Percentiles rank a stretch among this genome's conserved stretches.
Conservation (phyloP, 2,113 vertebrate genomes). For the Steatornis caripensis region DNA sequence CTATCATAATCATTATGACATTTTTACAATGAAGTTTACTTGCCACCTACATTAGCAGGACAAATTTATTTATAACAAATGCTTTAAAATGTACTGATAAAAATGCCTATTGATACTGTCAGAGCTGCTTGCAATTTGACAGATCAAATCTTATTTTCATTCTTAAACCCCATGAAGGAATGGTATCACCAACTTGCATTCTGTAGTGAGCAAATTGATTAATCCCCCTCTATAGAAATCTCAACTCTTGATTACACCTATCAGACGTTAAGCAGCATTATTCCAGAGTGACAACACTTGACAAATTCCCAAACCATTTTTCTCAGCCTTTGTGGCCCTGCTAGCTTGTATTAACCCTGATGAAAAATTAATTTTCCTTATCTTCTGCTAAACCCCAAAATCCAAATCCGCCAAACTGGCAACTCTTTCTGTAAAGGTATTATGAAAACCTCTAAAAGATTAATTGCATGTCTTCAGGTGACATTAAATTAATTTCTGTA, state of each 20-base stretch:
- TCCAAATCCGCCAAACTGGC: constrained; percentile 96
- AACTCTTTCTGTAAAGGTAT: constrained; percentile 96
- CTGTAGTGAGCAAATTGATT: constrained; percentile 91
- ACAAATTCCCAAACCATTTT: constrained; percentile 86
- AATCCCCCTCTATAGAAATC: constrained; percentile 94
- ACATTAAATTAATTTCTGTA: constrained; percentile 91
- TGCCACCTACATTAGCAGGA: constrained; percentile 70
- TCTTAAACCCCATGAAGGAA: constrained; percentile 74
- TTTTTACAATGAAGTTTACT: constrained; percentile 56
- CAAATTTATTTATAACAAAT: constrained; percentile 78
- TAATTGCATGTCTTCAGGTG: constrained; percentile 96
- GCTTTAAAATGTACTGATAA: constrained; percentile 72
- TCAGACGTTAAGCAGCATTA: constrained; percentile 94
- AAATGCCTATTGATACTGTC: constrained; percentile 70
- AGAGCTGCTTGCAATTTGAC: constrained; percentile 81
- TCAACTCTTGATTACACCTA: constrained; percentile 91
- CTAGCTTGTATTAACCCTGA: constrained; percentile 92
- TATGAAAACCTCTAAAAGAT: constrained; percentile 91
- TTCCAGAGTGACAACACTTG: constrained; percentile 90
- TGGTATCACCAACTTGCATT: constrained; percentile 82
- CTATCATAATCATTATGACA: constrained; percentile 50
- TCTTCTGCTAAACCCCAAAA: constrained; percentile 95
- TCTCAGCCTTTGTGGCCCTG: constrained; percentile 86
- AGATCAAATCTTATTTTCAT: constrained; percentile 91
- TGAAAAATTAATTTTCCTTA: constrained; percentile 99